A percentile compares a stretch with the other conserved stretches of the same genome.
phyloP scores from a whole-genome alignment of 2,888 invertebrate species.

The Endotricha flammealis region DNA sequence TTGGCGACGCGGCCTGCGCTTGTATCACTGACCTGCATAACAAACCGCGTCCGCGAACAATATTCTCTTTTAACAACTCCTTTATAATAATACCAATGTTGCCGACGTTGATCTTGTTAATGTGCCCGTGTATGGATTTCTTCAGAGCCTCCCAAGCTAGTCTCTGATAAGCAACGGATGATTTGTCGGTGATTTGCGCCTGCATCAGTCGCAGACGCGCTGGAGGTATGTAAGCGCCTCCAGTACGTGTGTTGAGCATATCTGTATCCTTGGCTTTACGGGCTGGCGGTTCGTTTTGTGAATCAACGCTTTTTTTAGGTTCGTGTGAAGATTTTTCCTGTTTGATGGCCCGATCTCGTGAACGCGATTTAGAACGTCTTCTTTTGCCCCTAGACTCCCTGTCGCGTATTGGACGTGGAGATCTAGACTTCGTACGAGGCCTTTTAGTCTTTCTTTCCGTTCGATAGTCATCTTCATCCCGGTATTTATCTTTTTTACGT shows the following conservation, averaged over 20 bases:
- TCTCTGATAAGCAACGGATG: constrained; percentile 95
- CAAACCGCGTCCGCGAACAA: constrained; percentile 96
- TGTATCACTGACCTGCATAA: constrained; percentile 95
- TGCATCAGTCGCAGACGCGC: constrained; percentile 97
- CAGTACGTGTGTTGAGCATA: constrained; percentile 88
- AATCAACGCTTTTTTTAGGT: constrained; percentile 26
- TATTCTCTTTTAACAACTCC: constrained; percentile 95
- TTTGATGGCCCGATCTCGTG: constrained; percentile 36
- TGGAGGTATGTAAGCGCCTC: constrained; percentile 98
- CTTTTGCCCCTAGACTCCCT: constrained; percentile 49
- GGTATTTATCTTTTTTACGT: constrained; percentile 48
- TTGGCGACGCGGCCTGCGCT: constrained; percentile 97
- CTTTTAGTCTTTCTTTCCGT: constrained; percentile 49
- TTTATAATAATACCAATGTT: constrained; percentile 95
- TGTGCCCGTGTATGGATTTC: constrained; percentile 98
- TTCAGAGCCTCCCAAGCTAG: constrained; percentile 99
- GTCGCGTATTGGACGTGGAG: constrained; percentile 34
- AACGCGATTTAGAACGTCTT: constrained; percentile 48
- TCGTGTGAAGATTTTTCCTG: constrained; percentile 38
- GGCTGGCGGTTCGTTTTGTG: constrained; percentile 40
- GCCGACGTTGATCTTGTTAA: constrained; percentile 97
- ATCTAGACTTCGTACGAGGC: constrained; percentile 46
- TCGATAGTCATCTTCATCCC: constrained; percentile 38
- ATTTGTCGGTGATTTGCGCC: constrained; percentile 96
- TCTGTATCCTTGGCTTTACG: constrained; percentile 74